Percentiles rank a stretch among this genome's conserved stretches.
Conservation (phyloP, 1,140 invertebrate species). For the Cotesia chilonis region DNA sequence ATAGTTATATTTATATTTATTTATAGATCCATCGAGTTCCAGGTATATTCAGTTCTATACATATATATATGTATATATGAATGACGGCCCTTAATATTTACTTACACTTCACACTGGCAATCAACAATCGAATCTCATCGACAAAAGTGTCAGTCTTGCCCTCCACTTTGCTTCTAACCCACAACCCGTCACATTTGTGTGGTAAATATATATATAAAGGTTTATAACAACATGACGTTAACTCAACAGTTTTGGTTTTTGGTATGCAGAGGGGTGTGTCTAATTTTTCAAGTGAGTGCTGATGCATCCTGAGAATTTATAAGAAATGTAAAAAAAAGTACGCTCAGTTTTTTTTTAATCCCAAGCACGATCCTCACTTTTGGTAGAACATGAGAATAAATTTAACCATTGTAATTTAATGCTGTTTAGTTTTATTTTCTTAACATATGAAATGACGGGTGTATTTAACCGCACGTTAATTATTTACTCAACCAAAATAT, state of each 20-base stretch:
- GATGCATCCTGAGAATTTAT: constrained; percentile 7
- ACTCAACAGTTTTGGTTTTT: background rate
- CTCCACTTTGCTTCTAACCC: no score
- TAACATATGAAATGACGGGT: no score
- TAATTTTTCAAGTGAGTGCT: constrained; percentile 6
- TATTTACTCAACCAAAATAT: no score
- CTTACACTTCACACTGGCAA: no score
- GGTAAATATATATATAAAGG: background rate
- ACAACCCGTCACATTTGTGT: background rate
- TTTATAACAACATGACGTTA: constrained; percentile 9
- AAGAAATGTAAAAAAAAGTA: constrained; percentile 1
- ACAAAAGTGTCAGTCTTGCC: background rate
- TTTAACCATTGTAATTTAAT: no score
- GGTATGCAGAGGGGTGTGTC: constrained; percentile 11
- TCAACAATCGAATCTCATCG: constrained; percentile 15
- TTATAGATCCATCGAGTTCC: background rate
- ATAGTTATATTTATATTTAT: no score
- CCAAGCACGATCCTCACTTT: no score
- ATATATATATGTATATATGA: background rate
- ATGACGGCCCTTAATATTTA: no score
- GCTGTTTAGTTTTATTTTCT: no score
- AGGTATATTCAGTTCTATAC: background rate
- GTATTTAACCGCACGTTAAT: no score
- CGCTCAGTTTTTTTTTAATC: no score
- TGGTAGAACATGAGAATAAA: no score